These are phyloP conservation scores for Listrodromus nycthemerus DNA, from an alignment of 2,888 invertebrate genomes.

Conservation along the genomic window DNA sequence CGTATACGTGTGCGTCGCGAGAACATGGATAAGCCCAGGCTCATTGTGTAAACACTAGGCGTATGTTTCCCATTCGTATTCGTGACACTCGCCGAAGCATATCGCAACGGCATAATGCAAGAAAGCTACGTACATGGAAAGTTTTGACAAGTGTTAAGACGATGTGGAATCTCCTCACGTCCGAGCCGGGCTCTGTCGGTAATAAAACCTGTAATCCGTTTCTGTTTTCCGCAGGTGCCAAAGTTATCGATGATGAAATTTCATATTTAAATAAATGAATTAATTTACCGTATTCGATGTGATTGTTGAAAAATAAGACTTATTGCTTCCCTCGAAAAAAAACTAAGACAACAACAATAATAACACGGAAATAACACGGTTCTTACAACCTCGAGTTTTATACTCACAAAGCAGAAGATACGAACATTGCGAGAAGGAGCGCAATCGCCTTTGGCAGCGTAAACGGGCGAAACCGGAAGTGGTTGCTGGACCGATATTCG, in stretches of 20 bases:
- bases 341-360: neutral
- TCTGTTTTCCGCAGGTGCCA: too few relatives aligned
- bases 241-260: too few relatives aligned
- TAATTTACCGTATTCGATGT: too few relatives aligned
- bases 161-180: neutral
- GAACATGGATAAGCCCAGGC: neutral
- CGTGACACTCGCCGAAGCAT: constrained; percentile 10
- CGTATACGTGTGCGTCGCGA: neutral
- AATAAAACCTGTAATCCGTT: neutral
- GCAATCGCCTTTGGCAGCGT: neutral
- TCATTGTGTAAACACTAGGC: constrained; percentile 45
- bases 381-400: neutral
- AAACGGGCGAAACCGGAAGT: constrained; percentile 20
- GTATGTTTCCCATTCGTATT: constrained; percentile 46
- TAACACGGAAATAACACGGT: neutral
- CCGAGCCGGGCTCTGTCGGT: neutral
- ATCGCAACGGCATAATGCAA: neutral
- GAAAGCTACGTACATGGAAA: neutral
- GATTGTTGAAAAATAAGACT: too few relatives aligned
- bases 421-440: neutral
- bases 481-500: neutral
- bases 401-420: constrained; percentile 19
- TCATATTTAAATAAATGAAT: too few relatives aligned
- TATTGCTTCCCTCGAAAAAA: too few relatives aligned
- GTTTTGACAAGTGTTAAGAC: constrained; percentile 25